Base-by-base conservation (phyloP, 2,113 vertebrate genomes). In the Charadrius vociferus region DNA sequence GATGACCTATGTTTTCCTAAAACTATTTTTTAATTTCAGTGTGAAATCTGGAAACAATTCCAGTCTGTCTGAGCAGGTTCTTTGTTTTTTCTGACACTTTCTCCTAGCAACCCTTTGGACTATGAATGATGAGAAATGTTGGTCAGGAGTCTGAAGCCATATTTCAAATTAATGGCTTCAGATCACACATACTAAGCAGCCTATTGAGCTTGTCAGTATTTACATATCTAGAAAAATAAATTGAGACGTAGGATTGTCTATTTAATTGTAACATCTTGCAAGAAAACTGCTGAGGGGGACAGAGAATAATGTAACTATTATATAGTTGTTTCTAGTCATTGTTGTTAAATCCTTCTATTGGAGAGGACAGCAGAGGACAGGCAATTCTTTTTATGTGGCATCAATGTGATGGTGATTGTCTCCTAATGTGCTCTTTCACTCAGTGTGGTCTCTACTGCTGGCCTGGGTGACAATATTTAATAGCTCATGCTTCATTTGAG, bases 401-500 rank as follows among this genome's bases (percentile, higher is more conserved):
- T 83, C 88, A 67, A 5, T 22, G 55, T 83, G 77, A 53, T 55
- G 39, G 59, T 74, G 72, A 78, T 84, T 78, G 50, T 78, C 83
- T 78, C 47, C 68, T 84, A 63, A 86, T 21, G n/a, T 91, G 70
- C 70, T 72, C 70, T 79, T 94, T 65, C 41, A 18, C 67, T 86
- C 90, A 32, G 30, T 16, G 43, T 82, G 73, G 52, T 72, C 73
- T 56, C 89, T 84, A 32, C 53, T 82, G 61, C 89, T 96, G 70
- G 74, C 81, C 65, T 75, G 75, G 68, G 84, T 90, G 91, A 93
- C 89, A 91, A 81, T 79, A 75, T 91, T 90, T 87, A 72, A 96
- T 53, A 93, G 89, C 53, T 91, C 52, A 71, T 91, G 73, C 89
- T 91, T 85, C 91, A 90, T 85, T 91, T 87, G 78, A 94, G 87